phyloP scores from a whole-genome alignment of 2,797 vertebrate genomes.

The Brachymystax lenok region DNA sequence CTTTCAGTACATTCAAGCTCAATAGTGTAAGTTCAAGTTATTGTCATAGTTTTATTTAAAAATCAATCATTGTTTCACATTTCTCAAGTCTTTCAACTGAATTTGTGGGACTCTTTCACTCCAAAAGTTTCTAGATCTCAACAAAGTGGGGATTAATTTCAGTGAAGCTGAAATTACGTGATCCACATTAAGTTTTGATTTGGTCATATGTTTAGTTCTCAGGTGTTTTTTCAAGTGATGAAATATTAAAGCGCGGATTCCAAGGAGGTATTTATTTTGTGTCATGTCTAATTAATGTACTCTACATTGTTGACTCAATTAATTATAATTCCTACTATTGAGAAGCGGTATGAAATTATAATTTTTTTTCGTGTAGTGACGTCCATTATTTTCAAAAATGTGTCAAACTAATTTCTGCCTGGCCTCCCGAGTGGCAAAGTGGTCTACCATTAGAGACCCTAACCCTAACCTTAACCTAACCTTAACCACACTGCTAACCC shows the following conservation, averaged over 20 bases:
- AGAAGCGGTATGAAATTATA: conserved; percentile 41
- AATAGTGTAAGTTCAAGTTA: no score
- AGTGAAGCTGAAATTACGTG: conserved; percentile 60
- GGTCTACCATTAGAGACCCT: no score
- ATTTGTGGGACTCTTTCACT: neutral
- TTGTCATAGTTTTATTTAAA: neutral
- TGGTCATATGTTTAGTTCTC: conserved; percentile 71
- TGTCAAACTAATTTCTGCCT: no score
- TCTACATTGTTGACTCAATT: conserved; percentile 70
- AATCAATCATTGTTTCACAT: no score
- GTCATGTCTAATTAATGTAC: conserved; percentile 73
- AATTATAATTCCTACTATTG: conserved; percentile 54
- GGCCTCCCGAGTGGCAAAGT: no score
- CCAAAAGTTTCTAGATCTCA: neutral
- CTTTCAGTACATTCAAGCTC: no score
- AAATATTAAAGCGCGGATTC: conserved; percentile 75
- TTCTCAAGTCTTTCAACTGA: neutral
- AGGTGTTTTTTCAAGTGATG: conserved; percentile 64
- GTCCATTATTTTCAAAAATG: no score
- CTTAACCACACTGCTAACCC: no score
- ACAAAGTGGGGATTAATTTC: conserved; percentile 4
- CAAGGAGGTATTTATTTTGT: conserved; percentile 73
- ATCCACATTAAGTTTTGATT: conserved; percentile 74
- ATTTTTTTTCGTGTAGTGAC: conserved; percentile 32
- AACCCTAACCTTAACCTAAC: no score